Percentiles rank a stretch among this genome's conserved stretches.
phyloP scores from a whole-genome alignment of 1,140 invertebrate genomes.

The Leptinotarsa texana region DNA sequence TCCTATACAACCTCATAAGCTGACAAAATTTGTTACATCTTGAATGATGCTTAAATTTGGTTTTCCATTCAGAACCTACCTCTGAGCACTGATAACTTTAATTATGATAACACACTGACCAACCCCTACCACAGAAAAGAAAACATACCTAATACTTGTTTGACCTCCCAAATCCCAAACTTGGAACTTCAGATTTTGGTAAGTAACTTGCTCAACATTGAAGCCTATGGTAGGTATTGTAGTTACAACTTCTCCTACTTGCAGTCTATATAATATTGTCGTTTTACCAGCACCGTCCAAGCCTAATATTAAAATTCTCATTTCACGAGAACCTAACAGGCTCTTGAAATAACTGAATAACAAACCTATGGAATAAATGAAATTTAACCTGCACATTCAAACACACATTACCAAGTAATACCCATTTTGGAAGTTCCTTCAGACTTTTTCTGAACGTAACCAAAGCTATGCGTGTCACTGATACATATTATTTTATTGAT shows the following conservation, averaged over 20 bases:
- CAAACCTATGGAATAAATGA: conserved; percentile 71
- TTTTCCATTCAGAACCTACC: too few species aligned
- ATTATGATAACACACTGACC: too few species aligned
- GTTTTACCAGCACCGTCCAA: conserved; percentile 98
- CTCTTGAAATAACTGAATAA: conserved; percentile 94
- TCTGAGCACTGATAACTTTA: too few species aligned
- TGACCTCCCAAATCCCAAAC: conserved; percentile 99
- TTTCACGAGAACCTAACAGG: conserved; percentile 90
- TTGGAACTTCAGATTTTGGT: conserved; percentile 96
- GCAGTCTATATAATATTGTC: conserved; percentile 96
- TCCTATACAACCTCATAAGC: too few species aligned
- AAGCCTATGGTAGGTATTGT: conserved; percentile 99
- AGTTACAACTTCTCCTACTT: conserved; percentile 99
- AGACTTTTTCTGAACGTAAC: background rate
- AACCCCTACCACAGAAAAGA: too few species aligned
- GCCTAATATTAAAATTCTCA: conserved; percentile 96
- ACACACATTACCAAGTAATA: background rate
- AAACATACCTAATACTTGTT: conserved; percentile 76
- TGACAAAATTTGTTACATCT: too few species aligned
- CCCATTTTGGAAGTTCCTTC: conserved; percentile 10
- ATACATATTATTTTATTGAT: conserved; percentile 1
- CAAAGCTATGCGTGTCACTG: background rate
- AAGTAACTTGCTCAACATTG: conserved; percentile 96
- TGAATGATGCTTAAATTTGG: too few species aligned
- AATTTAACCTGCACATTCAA: conserved; percentile 19